These are phyloP conservation scores for Liodrosophila aerea DNA, from an alignment of 2,888 invertebrate species.

Conservation along the genomic window DNA sequence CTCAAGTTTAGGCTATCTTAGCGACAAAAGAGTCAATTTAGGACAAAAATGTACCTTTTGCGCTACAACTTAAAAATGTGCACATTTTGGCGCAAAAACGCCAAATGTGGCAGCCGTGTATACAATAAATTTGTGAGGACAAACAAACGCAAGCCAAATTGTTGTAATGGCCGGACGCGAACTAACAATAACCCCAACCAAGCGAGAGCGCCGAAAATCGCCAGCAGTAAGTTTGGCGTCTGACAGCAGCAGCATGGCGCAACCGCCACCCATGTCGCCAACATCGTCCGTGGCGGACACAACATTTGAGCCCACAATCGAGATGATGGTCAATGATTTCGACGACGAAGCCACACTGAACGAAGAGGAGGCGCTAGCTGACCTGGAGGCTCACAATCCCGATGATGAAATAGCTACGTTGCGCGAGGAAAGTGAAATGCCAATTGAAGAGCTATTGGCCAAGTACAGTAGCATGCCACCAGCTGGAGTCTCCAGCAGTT, in stretches of 20 bases:
- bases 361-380: conserved; percentile 97
- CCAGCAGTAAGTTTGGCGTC: too few species aligned
- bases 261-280: conserved; percentile 75
- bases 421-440: conserved; percentile 97
- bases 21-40: too few species aligned
- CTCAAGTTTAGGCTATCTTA: too few species aligned
- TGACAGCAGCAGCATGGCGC: too few species aligned
- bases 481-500: conserved; percentile 25
- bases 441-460: conserved; percentile 94
- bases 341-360: conserved; percentile 98
- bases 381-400: conserved; percentile 91
- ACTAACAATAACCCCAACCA: conserved; percentile 45
- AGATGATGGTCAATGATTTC: conserved; percentile 98
- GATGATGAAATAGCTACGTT: conserved; percentile 94
- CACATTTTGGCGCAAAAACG: too few species aligned
- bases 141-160: conserved; percentile 25
- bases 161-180: conserved; percentile 53
- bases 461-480: conserved; percentile 88
- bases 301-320: conserved; percentile 95
- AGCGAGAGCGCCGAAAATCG: conserved; percentile 61
- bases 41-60: too few species aligned
- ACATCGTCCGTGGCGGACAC: conserved; percentile 80
- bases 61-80: too few species aligned
- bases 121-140: conserved; percentile 9
- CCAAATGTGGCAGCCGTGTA: too few species aligned